These are phyloP conservation scores for Trichoplusia ni DNA, from an alignment of 1,140 invertebrate species.

Conservation along the genomic window DNA sequence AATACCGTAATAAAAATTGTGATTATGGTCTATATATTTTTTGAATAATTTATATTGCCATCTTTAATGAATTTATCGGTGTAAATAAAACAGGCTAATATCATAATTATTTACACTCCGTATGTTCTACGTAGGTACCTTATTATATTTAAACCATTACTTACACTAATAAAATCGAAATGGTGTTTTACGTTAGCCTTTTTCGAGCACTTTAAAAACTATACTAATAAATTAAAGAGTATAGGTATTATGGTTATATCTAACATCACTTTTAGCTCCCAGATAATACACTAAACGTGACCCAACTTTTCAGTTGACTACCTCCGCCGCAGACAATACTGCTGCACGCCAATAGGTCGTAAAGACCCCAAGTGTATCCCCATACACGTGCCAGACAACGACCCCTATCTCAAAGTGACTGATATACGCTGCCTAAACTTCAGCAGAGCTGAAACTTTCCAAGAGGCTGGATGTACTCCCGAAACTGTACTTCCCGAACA, in stretches of 20 bases:
- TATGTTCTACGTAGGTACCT: no score
- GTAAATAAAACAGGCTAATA: no score
- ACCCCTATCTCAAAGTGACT: slow-evolving; percentile 57
- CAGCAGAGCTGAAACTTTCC: slow-evolving; percentile 62
- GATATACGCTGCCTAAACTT: slow-evolving; percentile 63
- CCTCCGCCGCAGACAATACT: slow-evolving; percentile 44
- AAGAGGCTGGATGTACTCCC: slow-evolving; percentile 53
- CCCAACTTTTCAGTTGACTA: slow-evolving; percentile 49
- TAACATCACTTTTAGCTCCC: not conserved
- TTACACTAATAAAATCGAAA: no score
- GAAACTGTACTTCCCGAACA: slow-evolving; percentile 52
- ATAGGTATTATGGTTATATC: not conserved
- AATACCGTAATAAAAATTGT: no score
- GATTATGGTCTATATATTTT: no score
- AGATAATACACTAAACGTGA: not conserved
- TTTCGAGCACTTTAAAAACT: no score
- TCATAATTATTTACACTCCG: no score
- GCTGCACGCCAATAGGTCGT: slow-evolving; percentile 41
- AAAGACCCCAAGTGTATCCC: slow-evolving; percentile 50
- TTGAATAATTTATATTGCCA: no score
- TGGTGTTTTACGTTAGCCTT: no score
- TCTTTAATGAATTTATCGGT: no score
- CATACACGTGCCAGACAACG: slow-evolving; percentile 53
- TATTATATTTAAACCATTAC: no score
- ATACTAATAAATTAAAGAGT: no score